These are phyloP conservation scores for Falco concolor DNA, from an alignment of 2,797 vertebrate species.

Conservation along the genomic window DNA sequence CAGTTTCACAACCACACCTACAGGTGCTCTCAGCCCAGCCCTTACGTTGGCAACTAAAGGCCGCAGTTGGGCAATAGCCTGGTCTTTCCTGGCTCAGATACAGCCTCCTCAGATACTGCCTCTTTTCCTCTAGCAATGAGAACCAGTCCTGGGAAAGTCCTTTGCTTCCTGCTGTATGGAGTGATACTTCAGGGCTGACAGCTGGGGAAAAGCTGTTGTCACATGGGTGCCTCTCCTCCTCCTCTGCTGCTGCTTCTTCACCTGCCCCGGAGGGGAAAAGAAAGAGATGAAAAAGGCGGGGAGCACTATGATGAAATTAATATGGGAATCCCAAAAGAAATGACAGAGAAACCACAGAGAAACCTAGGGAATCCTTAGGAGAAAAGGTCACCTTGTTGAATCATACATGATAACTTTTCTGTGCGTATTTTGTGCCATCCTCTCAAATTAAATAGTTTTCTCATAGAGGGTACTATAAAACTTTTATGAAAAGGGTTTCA, in stretches of 20 bases:
- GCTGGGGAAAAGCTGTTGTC: background rate
- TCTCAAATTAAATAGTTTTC: background rate
- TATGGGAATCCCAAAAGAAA: background rate
- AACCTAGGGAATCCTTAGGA: background rate
- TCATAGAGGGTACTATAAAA: background rate
- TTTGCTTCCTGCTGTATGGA: background rate
- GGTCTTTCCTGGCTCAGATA: background rate
- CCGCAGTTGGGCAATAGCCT: background rate
- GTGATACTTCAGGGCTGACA: background rate
- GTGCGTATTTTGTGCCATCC: background rate
- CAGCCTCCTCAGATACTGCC: background rate
- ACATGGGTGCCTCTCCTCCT: background rate
- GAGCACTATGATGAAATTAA: background rate
- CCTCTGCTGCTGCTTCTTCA: background rate
- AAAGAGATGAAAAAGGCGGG: background rate
- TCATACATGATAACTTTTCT: background rate
- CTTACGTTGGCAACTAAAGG: background rate
- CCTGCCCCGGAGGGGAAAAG: background rate
- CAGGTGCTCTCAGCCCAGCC: background rate
- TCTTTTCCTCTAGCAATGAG: background rate
- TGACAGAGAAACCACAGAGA: background rate
- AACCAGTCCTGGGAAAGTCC: background rate
- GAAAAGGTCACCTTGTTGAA: background rate
- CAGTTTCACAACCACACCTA: conserved; percentile 38
- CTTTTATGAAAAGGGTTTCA: background rate